A percentile compares a stretch with the other conserved stretches of the same genome.
These are phyloP conservation scores for Eugnorisma glareosa DNA, from an alignment of 2,888 invertebrate genomes.

Conservation along the genomic window DNA sequence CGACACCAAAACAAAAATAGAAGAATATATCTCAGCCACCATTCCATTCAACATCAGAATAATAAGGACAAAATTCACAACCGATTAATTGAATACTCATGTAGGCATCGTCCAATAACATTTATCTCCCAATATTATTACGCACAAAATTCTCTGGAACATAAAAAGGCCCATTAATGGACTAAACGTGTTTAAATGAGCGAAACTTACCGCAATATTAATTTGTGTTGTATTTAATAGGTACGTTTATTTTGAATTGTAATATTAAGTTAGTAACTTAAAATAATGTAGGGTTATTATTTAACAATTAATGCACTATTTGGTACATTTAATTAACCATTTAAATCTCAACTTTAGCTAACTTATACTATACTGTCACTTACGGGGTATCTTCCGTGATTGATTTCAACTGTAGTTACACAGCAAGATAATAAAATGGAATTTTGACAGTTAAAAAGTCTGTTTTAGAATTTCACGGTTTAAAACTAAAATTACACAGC, in stretches of 20 bases:
- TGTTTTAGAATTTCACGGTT: too few species aligned
- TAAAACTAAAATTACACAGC: too few species aligned
- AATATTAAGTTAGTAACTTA: constrained; percentile 2
- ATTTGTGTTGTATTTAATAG: constrained; percentile 28
- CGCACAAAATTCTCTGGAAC: constrained; percentile 39
- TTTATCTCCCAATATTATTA: constrained; percentile 58
- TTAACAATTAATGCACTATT: constrained; percentile 17
- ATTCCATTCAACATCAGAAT: constrained; percentile 8
- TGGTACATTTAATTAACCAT: neutral
- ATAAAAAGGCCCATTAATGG: constrained; percentile 65
- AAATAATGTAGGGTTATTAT: neutral
- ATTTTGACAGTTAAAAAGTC: too few species aligned
- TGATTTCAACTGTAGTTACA: neutral
- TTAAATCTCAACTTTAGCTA: neutral
- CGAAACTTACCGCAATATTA: constrained; percentile 50
- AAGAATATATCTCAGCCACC: neutral
- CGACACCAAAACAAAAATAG: neutral
- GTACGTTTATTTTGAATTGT: constrained; percentile 11
- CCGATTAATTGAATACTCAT: constrained; percentile 64
- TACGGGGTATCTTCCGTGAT: too few species aligned
- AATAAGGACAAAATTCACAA: constrained; percentile 40
- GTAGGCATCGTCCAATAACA: constrained; percentile 57
- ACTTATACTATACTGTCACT: too few species aligned
- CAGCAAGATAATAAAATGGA: neutral
- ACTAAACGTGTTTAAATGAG: constrained; percentile 59